Percentiles rank a stretch among this genome's conserved stretches.
Evolutionary conservation across 2,888 invertebrate genomes (phyloP).

Genomic region (Tiphia femorata): DNA sequence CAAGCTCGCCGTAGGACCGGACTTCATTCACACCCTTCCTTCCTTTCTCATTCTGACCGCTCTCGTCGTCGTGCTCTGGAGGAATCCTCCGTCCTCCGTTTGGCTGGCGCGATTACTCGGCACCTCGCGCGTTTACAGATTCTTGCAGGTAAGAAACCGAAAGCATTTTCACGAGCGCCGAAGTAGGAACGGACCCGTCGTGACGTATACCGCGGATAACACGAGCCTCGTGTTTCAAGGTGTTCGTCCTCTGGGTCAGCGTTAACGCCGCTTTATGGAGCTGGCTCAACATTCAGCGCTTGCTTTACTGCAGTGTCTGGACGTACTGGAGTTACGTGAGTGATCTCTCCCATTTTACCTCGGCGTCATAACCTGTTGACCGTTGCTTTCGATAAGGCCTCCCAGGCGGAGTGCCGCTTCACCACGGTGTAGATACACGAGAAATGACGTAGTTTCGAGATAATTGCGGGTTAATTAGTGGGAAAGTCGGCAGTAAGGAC

Average conservation of each 20-base stretch:
- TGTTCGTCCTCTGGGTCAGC: conserved; percentile 51
- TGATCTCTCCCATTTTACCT: no score
- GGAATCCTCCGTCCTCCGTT: conserved; percentile 48
- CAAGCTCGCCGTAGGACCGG: conserved; percentile 58
- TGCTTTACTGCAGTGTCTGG: conserved; percentile 61
- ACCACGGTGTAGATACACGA: no score
- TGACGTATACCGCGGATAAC: background rate
- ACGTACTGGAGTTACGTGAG: conserved; percentile 58
- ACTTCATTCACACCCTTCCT: conserved; percentile 62
- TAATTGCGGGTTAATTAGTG: no score
- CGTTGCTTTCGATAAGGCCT: no score
- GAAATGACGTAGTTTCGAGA: no score
- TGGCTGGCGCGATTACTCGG: conserved; percentile 12
- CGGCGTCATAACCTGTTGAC: background rate
- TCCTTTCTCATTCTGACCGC: conserved; percentile 55
- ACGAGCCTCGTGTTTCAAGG: conserved; percentile 37
- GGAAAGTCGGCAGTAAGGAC: no score
- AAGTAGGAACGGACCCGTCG: background rate
- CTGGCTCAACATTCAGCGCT: conserved; percentile 58
- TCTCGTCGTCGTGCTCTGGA: conserved; percentile 49
- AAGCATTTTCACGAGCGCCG: background rate
- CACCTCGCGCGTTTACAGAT: conserved; percentile 27
- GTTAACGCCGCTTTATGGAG: conserved; percentile 55
- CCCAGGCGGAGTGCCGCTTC: no score
- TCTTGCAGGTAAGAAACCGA: conserved; percentile 44